phyloP scores from a whole-genome alignment of 2,113 vertebrate species.

The Neodon shergylaensis region DNA sequence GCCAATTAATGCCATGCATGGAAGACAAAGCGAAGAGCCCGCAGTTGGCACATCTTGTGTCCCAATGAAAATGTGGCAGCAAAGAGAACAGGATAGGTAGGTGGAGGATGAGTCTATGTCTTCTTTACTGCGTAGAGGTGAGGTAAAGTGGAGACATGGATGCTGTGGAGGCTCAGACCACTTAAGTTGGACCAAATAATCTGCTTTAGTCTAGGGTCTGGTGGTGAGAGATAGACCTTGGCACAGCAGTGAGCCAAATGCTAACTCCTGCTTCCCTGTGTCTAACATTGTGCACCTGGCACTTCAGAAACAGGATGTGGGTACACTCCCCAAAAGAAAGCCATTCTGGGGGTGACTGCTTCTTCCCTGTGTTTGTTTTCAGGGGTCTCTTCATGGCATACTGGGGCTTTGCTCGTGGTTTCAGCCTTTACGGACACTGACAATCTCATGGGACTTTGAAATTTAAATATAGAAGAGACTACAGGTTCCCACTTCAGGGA shows the following conservation, averaged over 20 bases:
- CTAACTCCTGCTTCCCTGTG: not conserved
- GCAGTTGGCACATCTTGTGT: rapidly evolving
- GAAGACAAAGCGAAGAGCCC: not conserved
- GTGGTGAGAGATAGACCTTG: not conserved
- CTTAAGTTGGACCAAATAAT: not conserved
- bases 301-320: not conserved
- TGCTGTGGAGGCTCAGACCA: not conserved
- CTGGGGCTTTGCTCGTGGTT: not conserved
- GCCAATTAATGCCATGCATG: not conserved
- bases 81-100: not conserved
- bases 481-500: slow-evolving; percentile 55
- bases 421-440: slow-evolving; percentile 12
- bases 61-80: not conserved
- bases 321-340: not conserved
- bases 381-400: not conserved
- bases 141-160: not conserved
- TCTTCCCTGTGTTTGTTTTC: not conserved
- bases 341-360: not conserved
- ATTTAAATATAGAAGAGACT: slow-evolving; percentile 55
- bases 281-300: not conserved
- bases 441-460: slow-evolving; percentile 54
- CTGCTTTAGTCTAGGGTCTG: not conserved
- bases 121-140: not conserved
- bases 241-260: not conserved
- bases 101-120: not conserved